Evolutionary conservation across 2,113 vertebrate genomes (phyloP).

Genomic region (Labeo rohita): DNA sequence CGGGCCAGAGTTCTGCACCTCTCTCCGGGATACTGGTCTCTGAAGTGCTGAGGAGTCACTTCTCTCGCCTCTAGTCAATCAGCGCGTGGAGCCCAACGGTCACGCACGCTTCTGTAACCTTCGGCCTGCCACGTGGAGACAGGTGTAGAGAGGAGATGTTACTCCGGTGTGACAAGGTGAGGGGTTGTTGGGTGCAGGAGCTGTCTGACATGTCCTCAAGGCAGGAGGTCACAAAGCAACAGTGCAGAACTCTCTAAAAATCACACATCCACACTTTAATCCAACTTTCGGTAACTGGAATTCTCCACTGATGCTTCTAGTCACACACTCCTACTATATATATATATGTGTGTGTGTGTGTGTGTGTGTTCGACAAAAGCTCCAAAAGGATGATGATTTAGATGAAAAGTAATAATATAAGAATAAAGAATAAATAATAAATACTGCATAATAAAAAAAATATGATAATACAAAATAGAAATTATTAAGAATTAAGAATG

Average conservation of each 20-base stretch:
- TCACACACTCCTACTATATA: too few species aligned
- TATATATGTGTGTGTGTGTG: neutral
- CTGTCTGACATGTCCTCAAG: neutral
- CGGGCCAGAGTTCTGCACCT: neutral
- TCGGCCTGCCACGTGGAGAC: neutral
- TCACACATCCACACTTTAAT: neutral
- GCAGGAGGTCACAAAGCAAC: neutral
- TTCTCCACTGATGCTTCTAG: neutral
- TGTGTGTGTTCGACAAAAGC: neutral
- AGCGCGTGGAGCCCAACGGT: neutral
- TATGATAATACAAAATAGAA: neutral
- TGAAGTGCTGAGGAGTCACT: constrained; percentile 16
- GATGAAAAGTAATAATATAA: neutral
- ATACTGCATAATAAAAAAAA: neutral
- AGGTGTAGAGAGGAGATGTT: constrained; percentile 7
- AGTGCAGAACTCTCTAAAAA: neutral
- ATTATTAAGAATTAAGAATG: too few species aligned
- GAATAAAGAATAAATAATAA: neutral
- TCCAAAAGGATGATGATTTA: neutral
- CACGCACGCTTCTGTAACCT: constrained; percentile 1
- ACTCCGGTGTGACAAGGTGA: neutral
- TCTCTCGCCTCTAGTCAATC: constrained; percentile 23
- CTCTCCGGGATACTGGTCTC: neutral
- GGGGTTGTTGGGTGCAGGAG: neutral
- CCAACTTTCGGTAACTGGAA: neutral